Percentiles rank a stretch among this genome's conserved stretches.
These are phyloP conservation scores for Oenanthe melanoleuca DNA, from an alignment of 2,113 vertebrate species.

Conservation along the genomic window DNA sequence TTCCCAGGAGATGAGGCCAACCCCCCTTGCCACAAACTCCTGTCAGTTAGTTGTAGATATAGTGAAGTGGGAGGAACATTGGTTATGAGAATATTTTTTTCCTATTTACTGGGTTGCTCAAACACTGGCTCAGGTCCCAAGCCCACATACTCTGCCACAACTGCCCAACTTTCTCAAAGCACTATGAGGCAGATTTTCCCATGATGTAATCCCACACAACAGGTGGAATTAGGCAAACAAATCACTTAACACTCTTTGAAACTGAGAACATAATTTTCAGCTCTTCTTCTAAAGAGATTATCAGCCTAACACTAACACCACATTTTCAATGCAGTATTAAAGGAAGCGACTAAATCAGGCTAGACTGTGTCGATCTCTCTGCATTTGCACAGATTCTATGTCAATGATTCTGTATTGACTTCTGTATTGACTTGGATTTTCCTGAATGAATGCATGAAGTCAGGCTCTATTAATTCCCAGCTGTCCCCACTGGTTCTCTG, in stretches of 20 bases:
- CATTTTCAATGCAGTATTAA: not conserved
- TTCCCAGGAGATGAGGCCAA: not conserved
- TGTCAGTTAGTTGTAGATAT: not conserved
- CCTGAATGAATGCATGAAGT: not conserved
- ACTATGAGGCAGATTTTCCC: not conserved
- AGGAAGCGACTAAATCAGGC: not conserved
- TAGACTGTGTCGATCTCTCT: not conserved
- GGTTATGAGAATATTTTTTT: not conserved
- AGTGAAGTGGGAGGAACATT: not conserved
- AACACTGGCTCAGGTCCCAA: not conserved
- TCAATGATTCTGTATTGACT: not conserved
- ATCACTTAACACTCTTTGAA: not conserved
- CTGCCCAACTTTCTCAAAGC: not conserved
- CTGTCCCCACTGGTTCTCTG: not conserved
- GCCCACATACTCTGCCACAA: not conserved
- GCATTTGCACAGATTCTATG: not conserved
- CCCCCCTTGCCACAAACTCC: rapidly evolving
- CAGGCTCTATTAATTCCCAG: not conserved
- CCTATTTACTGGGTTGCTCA: not conserved
- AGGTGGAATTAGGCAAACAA: not conserved
- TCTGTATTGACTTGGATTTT: rapidly evolving
- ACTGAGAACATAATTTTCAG: not conserved
- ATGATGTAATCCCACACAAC: not conserved
- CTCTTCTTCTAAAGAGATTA: not conserved
- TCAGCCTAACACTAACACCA: not conserved